Evolutionary conservation across 53 echinoderm and acorn worm genomes (phyloP), one percentile per base, ranked within the genome.

Genomic region (Arbacia lixula): DNA sequence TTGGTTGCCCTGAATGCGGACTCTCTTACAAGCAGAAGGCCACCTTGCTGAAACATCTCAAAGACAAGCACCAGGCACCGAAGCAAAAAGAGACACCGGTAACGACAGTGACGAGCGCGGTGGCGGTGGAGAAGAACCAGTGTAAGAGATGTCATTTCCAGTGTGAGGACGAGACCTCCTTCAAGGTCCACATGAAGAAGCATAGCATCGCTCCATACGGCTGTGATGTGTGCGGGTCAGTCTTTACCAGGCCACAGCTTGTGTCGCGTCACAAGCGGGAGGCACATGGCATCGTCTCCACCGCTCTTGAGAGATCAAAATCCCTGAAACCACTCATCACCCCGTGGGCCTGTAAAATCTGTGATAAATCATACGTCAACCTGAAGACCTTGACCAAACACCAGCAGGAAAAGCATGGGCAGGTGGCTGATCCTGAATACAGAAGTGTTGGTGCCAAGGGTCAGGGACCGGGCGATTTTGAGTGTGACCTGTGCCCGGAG

Each of bases 1-100:
- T 32, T 53, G 74, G 74, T 20, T 74, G 74, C 25, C 53, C 74
- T 0, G 53, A 74, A 46, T 74, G 74, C 52, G 74, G 74, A 9
- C 34, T 33, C 2, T 33, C 52, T 2, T 74, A 74, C 21, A 11
- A 52, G 49, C 53, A n/a, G 3, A 74, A 74, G 8, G 34, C 20
- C n/a, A 5, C 53, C 30, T 19, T 74, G 16, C 10, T 53, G 74
- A 26, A 27, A n/a, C 74, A 74, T 33, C 53, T 74, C 2, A 50
- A 74, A 42, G 20, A 74, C 28, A 30, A 30, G 74, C 74, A 74
- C 21, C 33, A 53, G 49, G 52, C 74, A 2, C 1, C 19, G 12
- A 21, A 2, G 14, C 46, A 6, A 29, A 33, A 53, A 6, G 74
- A 21, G 10, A 50, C 12, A 46, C 72, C 67, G 20, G 11, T 0